These are phyloP conservation scores for Thalpophila matura DNA, from an alignment of 2,888 invertebrate genomes.

Conservation along the genomic window DNA sequence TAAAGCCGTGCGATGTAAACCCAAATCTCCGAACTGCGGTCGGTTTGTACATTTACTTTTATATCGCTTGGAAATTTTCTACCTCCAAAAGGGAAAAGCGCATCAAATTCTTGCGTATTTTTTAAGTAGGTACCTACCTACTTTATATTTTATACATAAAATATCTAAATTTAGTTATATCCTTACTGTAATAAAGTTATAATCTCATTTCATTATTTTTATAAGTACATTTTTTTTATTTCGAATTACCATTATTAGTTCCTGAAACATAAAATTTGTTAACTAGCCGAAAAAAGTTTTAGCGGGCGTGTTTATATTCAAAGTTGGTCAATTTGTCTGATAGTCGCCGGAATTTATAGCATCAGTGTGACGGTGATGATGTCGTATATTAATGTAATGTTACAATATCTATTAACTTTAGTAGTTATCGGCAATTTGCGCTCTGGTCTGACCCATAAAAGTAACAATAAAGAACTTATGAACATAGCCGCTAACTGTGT, in stretches of 20 bases:
- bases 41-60: constrained; percentile 14
- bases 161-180: background rate
- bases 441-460: constrained; percentile 71
- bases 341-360: constrained; percentile 45
- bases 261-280: constrained; percentile 3
- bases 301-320: constrained; percentile 43
- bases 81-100: constrained; percentile 23
- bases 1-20: constrained; percentile 30
- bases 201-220: background rate
- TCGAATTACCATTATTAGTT: background rate
- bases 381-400: constrained; percentile 66
- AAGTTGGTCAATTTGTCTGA: constrained; percentile 56
- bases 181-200: background rate
- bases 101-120: constrained; percentile 7
- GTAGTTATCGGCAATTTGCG: constrained; percentile 73
- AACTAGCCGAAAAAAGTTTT: constrained; percentile 20
- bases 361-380: constrained; percentile 50
- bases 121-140: constrained; percentile 12
- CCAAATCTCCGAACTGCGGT: constrained; percentile 34
- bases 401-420: constrained; percentile 68
- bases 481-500: constrained; percentile 63
- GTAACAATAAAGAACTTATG: constrained; percentile 65
- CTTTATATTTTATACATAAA: background rate
- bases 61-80: constrained; percentile 18
- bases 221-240: constrained; percentile 1